Evolutionary conservation across 2,797 vertebrate species (phyloP).

Genomic region (Anas bahamensis): DNA sequence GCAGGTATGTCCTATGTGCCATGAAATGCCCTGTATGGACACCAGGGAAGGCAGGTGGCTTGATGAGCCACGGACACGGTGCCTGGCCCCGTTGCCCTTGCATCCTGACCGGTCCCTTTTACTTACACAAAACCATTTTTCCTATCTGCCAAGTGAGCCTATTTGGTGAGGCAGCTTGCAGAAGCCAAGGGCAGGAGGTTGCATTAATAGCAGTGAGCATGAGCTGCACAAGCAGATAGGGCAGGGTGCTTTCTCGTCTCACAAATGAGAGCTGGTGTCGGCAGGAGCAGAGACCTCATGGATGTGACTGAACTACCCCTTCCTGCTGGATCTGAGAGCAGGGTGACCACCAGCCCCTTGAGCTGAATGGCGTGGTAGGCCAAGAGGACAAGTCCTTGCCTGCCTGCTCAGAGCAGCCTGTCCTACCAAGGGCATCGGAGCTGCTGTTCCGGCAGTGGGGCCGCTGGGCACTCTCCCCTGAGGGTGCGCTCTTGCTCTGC

Average conservation of each 20-base stretch:
- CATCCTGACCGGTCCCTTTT: neutral
- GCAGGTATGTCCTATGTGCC: neutral
- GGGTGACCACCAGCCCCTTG: neutral
- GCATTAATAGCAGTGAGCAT: neutral
- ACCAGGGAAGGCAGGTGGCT: neutral
- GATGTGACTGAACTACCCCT: neutral
- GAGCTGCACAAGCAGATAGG: neutral
- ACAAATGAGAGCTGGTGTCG: neutral
- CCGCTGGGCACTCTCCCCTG: neutral
- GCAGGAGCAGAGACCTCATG: neutral
- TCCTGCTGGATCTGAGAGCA: neutral
- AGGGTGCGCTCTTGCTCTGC: neutral
- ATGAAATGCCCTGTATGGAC: too few relatives aligned
- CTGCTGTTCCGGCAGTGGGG: neutral
- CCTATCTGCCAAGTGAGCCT: neutral
- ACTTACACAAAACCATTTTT: neutral
- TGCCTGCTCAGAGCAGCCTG: neutral
- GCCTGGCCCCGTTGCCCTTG: neutral
- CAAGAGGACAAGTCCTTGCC: neutral
- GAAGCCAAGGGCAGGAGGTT: neutral
- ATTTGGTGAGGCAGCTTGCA: neutral
- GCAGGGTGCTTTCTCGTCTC: neutral
- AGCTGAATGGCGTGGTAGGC: neutral
- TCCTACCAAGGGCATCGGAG: neutral
- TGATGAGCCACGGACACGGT: neutral